Percentiles rank a stretch among this genome's conserved stretches.
Conservation (phyloP, 2,797 vertebrate species). For the Clamator glandarius region DNA sequence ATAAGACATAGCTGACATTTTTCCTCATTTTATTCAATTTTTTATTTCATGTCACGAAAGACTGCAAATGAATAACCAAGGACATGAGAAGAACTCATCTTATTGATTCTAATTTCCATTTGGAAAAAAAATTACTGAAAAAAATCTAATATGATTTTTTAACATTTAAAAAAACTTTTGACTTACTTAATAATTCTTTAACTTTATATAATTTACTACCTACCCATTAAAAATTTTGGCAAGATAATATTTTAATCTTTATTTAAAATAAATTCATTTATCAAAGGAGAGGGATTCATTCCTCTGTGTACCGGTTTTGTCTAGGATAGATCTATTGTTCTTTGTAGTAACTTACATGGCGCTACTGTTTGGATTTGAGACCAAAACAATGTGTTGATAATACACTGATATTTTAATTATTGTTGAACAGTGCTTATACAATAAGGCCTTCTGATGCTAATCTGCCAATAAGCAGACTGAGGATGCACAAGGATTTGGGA, state of each 20-base stretch:
- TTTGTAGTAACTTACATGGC: background rate
- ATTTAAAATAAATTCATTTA: background rate
- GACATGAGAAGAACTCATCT: background rate
- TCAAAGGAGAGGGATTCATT: background rate
- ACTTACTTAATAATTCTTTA: background rate
- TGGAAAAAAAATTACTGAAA: background rate
- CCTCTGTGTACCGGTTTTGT: background rate
- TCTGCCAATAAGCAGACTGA: background rate
- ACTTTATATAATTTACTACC: background rate
- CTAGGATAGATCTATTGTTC: background rate
- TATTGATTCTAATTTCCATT: background rate
- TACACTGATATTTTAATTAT: background rate
- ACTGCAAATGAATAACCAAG: constrained; percentile 25
- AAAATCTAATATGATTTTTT: background rate
- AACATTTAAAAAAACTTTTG: background rate
- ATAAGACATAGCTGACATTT: constrained; percentile 32
- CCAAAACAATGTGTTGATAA: background rate
- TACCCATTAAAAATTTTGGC: background rate
- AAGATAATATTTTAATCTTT: background rate
- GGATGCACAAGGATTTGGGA: background rate
- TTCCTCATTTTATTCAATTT: constrained; percentile 29
- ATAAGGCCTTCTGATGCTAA: background rate
- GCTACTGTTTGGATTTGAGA: background rate
- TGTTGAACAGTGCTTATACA: background rate
- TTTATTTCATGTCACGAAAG: constrained; percentile 8